phyloP scores from a whole-genome alignment of 2,888 invertebrate genomes.

The Criorhina ranunculi region DNA sequence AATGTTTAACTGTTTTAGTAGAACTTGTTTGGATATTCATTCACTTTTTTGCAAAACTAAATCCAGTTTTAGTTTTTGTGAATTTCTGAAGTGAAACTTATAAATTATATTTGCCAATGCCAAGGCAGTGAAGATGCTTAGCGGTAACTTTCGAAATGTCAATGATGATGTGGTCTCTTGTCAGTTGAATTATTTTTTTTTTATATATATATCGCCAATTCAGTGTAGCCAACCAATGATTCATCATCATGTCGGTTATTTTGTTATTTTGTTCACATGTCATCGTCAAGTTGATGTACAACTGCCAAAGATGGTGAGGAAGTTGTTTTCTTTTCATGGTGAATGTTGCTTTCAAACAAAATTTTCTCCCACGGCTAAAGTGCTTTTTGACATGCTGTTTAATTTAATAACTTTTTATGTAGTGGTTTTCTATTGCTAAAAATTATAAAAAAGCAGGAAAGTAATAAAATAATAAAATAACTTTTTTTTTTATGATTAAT shows the following conservation, averaged over 20 bases:
- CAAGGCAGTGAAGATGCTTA: slow-evolving; percentile 17
- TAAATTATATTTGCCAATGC: slow-evolving; percentile 48
- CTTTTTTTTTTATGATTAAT: not conserved
- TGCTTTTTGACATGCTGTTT: slow-evolving; percentile 45
- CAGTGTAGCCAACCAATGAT: slow-evolving; percentile 40
- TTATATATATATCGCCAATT: slow-evolving; percentile 24
- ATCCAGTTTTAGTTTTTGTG: slow-evolving; percentile 9
- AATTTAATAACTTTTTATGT: slow-evolving; percentile 3
- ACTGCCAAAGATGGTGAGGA: slow-evolving; percentile 63
- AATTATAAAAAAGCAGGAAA: not conserved
- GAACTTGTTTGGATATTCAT: slow-evolving; percentile 7
- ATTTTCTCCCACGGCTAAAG: slow-evolving; percentile 67
- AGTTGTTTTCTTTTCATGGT: slow-evolving; percentile 42
- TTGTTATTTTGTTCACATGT: slow-evolving; percentile 52
- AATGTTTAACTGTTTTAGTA: slow-evolving; percentile 27
- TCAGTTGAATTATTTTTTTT: not conserved
- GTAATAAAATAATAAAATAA: slow-evolving; percentile 1
- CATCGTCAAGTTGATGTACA: slow-evolving; percentile 58
- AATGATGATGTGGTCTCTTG: slow-evolving; percentile 64
- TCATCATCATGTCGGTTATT: slow-evolving; percentile 38
- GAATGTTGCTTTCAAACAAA: slow-evolving; percentile 58
- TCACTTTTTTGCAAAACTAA: not conserved
- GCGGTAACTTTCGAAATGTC: slow-evolving; percentile 70
- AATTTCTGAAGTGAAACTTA: slow-evolving; percentile 55
- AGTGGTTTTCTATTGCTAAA: slow-evolving; percentile 12